phyloP scores from a whole-genome alignment of 53 echinoderm and acorn worm genomes.

The Echinarachnius parma region DNA sequence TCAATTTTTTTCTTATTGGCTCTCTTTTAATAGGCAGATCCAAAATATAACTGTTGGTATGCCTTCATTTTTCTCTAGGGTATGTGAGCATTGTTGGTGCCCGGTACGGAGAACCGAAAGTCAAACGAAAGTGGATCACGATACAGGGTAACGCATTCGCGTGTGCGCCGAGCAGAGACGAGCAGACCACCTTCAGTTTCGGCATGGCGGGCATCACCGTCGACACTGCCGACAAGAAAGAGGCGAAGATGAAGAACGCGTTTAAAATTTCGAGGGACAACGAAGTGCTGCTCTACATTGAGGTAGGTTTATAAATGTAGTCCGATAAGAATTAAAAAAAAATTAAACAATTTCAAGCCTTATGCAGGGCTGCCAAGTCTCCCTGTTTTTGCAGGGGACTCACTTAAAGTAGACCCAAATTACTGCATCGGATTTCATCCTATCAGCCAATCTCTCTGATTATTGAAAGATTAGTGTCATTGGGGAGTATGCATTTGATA shows the following conservation, averaged over 20 bases:
- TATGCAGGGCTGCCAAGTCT: too few species aligned
- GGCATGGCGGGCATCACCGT: conserved; percentile 13
- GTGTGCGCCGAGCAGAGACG: conserved; percentile 13
- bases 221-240: conserved; percentile 26
- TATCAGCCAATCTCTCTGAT: too few species aligned
- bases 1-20: too few species aligned
- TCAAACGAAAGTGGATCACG: conserved; percentile 24
- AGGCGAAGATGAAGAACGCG: conserved; percentile 43
- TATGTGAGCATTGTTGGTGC: conserved; percentile 30
- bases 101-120: conserved; percentile 17
- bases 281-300: conserved; percentile 12
- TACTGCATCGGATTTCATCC: too few species aligned
- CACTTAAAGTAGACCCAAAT: too few species aligned
- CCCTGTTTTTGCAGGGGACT: too few species aligned
- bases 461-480: too few species aligned
- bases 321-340: too few species aligned
- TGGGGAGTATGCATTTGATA: too few species aligned
- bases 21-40: neutral
- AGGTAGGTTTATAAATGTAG: too few species aligned
- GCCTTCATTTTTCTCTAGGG: neutral
- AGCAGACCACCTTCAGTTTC: conserved; percentile 6
- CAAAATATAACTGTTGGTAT: neutral
- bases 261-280: conserved; percentile 30
- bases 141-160: conserved; percentile 6
- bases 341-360: too few species aligned